A percentile compares a stretch with the other conserved stretches of the same genome.
These are phyloP conservation scores for Mungos mungo DNA, from an alignment of 2,113 vertebrate species.

Conservation along the genomic window DNA sequence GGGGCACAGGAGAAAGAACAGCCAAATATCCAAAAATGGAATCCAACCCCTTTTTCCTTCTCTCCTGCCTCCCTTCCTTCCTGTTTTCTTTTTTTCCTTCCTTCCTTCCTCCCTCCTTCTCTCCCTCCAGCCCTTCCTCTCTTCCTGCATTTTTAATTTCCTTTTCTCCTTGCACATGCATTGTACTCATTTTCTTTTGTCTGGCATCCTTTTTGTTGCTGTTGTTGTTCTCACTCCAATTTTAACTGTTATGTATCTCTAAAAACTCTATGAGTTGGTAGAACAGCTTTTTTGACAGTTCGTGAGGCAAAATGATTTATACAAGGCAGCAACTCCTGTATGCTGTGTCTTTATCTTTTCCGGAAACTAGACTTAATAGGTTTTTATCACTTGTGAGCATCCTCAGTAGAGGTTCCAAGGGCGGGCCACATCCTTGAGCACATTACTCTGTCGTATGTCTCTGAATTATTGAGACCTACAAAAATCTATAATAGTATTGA, in stretches of 20 bases:
- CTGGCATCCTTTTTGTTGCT: neutral
- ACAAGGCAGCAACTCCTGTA: neutral
- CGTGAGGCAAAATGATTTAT: neutral
- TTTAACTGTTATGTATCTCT: neutral
- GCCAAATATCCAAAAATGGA: neutral
- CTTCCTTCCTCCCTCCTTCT: neutral
- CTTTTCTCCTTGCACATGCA: neutral
- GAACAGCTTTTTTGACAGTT: neutral
- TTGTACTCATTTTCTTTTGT: neutral
- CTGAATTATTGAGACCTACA: neutral
- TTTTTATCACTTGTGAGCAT: neutral
- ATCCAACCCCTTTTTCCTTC: neutral
- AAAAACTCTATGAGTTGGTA: neutral
- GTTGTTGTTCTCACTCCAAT: neutral
- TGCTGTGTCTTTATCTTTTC: neutral
- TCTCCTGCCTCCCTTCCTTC: neutral
- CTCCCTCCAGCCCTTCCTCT: fast-evolving
- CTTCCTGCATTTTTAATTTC: neutral
- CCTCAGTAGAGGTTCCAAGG: neutral
- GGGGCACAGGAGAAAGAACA: neutral
- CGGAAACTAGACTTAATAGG: neutral
- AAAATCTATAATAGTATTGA: neutral
- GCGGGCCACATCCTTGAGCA: neutral
- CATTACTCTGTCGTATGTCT: neutral
- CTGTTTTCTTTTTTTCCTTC: neutral